Evolutionary conservation across 2,113 vertebrate genomes (phyloP), one percentile per base, ranked within the genome.

Genomic region (Junco hyemalis): DNA sequence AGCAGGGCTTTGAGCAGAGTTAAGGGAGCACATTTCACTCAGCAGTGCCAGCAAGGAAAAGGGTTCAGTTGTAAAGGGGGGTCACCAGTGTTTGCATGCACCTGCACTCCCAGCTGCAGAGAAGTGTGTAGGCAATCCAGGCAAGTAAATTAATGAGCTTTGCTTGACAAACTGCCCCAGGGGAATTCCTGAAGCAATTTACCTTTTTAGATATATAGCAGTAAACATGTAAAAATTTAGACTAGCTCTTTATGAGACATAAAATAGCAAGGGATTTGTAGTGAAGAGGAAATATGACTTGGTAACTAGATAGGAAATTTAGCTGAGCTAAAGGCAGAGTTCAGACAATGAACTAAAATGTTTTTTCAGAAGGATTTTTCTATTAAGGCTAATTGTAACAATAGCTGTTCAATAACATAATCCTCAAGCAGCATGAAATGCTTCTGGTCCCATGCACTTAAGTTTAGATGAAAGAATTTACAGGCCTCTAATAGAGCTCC

Each of bases 141-240:
- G n/a, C 45, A 81, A 82, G 63, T 50, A 53, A 92, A 95, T 86
- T 65, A 88, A 94, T 54, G 50, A 94, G 76, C 36, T 88, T 57
- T 82, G n/a, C 64, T 83, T 83, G 51, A 92, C 54, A 73, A 86
- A 77, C 50, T 59, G 63, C 38, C 82, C 35, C 68, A 57, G 60
- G 50, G 45, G 59, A 83, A 66, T 82, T 93, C 12, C 60, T 88
- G 71, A 77, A 88, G 47, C 54, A 66, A 92, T 91, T 86, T 93
- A 56, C 29, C 29, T 16, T 69, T 19, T 81, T 86, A 70, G 23
- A 57, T 59, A 29, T 51, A n/a, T 14, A 86, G 51, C 35, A 44
- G 26, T 66, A 64, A 77, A 60, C 5, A 6, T 54, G 29, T 84
- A 57, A 74, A 90, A 86, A 54, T 44, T 86, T 68, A 83, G 31